Base-by-base conservation (phyloP, 2,113 vertebrate species). In the Periophthalmodon schlosseri region DNA sequence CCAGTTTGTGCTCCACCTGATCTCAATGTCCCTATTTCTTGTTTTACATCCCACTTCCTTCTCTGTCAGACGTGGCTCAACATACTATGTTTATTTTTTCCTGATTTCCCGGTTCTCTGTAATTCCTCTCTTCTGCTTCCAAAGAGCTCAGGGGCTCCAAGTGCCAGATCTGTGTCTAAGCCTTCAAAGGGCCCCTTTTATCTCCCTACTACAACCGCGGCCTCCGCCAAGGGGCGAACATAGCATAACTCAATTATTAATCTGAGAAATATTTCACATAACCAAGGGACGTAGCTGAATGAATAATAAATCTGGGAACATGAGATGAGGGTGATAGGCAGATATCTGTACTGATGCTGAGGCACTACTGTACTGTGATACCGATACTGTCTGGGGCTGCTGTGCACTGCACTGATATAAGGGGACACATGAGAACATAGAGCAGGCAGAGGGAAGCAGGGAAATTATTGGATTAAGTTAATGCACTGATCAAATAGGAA, bases 91-190 rank as follows among this genome's bases (percentile, higher is more conserved):
- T 93, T 85, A 89, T 91, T 84, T 92, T 87, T 76, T 67, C 58
- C 69, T 64, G 73, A 90, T 79, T 93, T 80, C 87, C 49, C 75
- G 77, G 34, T 84, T 91, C 75, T 90, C 84, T 88, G 65, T 81
- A 89, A 67, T 89, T 83, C 71, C 86, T 95, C 87, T 91, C 64
- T 93, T 94, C 86, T 94, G 70, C 70, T 86, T 95, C 90, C 89
- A 93, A 88, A 90, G 81, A 83, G 87, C 91, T 94, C 70, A 66
- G 47, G 92, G 90, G 81, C 88, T 86, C 84, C 75, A 85, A 82
- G 89, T 91, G 79, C 81, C 77, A 88, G 84, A 91, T 90, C 86
- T 88, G 69, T 73, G 84, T 89, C 89, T 80, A 80, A 85, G 87
- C 79, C 88, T 69, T 93, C 88, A 87, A 94, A 92, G 87, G 75